Evolutionary conservation across 1,140 invertebrate species (phyloP).

Genomic region (Drosophila novamexicana): DNA sequence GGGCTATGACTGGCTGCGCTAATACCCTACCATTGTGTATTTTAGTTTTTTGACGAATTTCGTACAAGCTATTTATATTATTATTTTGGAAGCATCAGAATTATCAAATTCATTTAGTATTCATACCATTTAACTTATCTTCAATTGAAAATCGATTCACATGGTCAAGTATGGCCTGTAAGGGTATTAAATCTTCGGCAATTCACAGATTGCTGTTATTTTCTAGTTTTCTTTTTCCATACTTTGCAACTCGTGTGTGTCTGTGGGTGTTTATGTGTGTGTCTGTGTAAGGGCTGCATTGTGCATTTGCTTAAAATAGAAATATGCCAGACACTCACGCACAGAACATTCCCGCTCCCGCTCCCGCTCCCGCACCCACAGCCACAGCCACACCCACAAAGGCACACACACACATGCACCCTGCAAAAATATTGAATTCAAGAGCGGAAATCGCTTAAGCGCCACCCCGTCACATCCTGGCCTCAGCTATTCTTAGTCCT

Average conservation of each 20-base stretch:
- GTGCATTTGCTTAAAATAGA: slow-evolving; percentile 53
- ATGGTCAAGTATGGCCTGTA: no score
- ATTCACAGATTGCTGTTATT: not conserved
- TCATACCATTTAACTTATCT: no score
- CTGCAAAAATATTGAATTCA: slow-evolving; percentile 67
- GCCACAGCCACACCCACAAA: not conserved
- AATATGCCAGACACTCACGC: slow-evolving; percentile 45
- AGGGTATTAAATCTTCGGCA: not conserved
- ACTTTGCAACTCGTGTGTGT: slow-evolving; percentile 14
- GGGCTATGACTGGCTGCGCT: slow-evolving; percentile 17
- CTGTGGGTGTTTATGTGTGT: not conserved
- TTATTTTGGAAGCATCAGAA: no score
- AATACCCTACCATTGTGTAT: not conserved
- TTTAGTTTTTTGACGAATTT: no score
- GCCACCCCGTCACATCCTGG: slow-evolving; percentile 20
- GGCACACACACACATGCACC: not conserved
- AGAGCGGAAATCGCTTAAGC: slow-evolving; percentile 69
- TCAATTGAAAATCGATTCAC: no score
- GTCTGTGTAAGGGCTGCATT: slow-evolving; percentile 33
- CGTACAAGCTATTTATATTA: no score
- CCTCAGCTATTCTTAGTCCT: slow-evolving; percentile 7
- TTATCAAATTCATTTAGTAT: no score
- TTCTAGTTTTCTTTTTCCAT: slow-evolving; percentile 28
- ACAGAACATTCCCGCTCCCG: slow-evolving; percentile 3
- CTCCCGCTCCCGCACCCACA: not conserved